Conservation (phyloP, 2,113 vertebrate genomes). For the Dendrocopos noguchii region DNA sequence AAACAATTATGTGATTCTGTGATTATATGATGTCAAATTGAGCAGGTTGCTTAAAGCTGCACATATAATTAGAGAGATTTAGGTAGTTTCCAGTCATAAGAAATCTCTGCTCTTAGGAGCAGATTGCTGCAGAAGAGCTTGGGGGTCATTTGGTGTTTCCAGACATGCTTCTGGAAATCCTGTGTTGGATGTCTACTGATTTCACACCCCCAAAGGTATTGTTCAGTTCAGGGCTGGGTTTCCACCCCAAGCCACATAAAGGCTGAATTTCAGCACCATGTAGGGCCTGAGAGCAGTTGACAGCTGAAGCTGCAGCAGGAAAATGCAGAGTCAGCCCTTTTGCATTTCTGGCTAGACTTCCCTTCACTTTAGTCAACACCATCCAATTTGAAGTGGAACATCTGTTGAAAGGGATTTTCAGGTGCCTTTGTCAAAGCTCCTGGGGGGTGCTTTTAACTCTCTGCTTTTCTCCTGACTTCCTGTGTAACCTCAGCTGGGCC, state of each 20-base stretch:
- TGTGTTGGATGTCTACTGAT: not conserved
- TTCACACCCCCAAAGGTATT: not conserved
- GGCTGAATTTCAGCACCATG: not conserved
- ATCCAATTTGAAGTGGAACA: not conserved
- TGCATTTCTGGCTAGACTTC: not conserved
- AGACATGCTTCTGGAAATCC: not conserved
- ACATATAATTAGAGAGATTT: not conserved
- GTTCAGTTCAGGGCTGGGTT: not conserved
- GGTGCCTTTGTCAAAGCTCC: not conserved
- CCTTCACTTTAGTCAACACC: not conserved
- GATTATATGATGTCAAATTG: not conserved
- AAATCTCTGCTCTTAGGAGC: not conserved
- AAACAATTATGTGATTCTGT: no score
- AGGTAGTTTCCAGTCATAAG: not conserved
- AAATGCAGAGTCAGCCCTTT: not conserved
- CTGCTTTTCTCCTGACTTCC: not conserved
- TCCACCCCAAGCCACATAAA: not conserved
- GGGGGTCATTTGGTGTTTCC: not conserved
- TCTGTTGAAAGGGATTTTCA: not conserved
- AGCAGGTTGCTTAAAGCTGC: not conserved
- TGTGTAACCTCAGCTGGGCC: rapidly evolving
- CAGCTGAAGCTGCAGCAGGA: not conserved
- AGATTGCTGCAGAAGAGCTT: not conserved
- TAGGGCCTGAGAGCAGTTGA: not conserved
- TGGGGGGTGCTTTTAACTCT: not conserved